A percentile compares a stretch with the other conserved stretches of the same genome.
Conservation (phyloP, 2,113 vertebrate genomes). For the Mobula hypostoma region DNA sequence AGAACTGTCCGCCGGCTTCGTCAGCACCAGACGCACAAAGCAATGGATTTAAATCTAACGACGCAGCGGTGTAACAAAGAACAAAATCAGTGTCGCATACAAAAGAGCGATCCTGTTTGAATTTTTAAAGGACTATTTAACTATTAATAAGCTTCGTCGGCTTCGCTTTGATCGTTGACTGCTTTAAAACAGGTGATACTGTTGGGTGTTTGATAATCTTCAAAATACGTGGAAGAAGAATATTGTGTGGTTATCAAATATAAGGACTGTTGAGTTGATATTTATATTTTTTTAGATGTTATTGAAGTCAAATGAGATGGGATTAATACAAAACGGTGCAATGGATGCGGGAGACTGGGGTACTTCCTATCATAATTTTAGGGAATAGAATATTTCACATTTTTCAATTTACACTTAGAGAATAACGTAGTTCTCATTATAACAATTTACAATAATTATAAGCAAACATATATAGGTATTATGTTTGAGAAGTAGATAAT, state of each 20-base stretch:
- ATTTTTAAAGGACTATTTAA: neutral
- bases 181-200: neutral
- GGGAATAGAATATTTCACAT: neutral
- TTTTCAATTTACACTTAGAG: neutral
- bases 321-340: too few relatives aligned
- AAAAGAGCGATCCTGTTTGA: neutral
- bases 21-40: neutral
- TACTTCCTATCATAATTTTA: neutral
- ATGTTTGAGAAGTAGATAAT: neutral
- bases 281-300: too few relatives aligned
- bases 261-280: neutral
- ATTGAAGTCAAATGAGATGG: too few relatives aligned
- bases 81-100: neutral
- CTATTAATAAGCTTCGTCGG: neutral
- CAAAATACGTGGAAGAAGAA: neutral
- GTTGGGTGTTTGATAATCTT: neutral
- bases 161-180: neutral
- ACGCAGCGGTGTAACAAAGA: neutral
- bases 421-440: neutral
- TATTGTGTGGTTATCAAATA: neutral
- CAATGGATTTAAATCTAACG: neutral
- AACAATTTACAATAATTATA: neutral
- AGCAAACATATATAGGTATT: neutral
- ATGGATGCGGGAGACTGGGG: too few relatives aligned
- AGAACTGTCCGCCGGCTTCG: too few relatives aligned